Conservation (phyloP, 2,797 vertebrate species). For the Catamblyrhynchus diadema region DNA sequence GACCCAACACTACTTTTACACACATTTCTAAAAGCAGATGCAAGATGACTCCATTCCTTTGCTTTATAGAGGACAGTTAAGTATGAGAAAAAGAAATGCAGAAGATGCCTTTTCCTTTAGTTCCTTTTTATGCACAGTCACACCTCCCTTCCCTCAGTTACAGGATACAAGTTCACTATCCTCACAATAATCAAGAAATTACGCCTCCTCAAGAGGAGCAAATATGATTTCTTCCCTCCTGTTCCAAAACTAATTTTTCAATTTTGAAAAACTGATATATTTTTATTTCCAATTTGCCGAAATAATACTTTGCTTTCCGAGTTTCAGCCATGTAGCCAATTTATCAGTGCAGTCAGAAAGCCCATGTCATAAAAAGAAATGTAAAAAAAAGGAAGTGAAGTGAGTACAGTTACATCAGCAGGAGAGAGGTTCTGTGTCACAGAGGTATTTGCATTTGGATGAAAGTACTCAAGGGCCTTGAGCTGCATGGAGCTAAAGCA, state of each 20-base stretch:
- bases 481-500: not conserved
- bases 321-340: not conserved
- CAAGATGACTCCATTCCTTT: not conserved
- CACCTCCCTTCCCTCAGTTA: not conserved
- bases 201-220: not conserved
- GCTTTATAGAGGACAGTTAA: not conserved
- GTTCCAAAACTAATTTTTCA: not conserved
- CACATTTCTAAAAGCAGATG: not conserved
- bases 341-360: not conserved
- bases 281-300: not conserved
- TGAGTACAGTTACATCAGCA: not conserved
- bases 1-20: not conserved
- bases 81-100: not conserved
- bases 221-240: not conserved
- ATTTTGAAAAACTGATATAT: not conserved
- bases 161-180: not conserved
- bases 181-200: not conserved
- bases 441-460: not conserved
- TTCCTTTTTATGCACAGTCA: not conserved
- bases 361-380: accelerated
- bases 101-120: not conserved
- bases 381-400: not conserved
- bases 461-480: not conserved
- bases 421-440: not conserved
- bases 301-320: not conserved